These are phyloP conservation scores for Falco biarmicus DNA, from an alignment of 2,797 vertebrate species.

Conservation along the genomic window DNA sequence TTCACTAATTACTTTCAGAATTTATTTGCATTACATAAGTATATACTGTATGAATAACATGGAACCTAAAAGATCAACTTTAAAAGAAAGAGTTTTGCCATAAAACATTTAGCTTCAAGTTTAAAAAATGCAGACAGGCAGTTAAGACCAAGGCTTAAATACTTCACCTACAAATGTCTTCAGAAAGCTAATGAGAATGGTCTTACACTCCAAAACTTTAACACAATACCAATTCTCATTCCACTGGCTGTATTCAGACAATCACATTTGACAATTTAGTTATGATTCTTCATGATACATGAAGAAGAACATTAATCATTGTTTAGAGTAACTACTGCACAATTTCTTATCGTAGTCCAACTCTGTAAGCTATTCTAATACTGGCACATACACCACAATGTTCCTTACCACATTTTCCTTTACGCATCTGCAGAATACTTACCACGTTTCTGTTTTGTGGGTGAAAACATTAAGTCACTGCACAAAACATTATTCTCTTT, in stretches of 20 bases:
- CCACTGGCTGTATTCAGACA: background rate
- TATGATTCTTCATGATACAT: background rate
- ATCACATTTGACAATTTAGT: background rate
- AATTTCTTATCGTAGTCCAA: background rate
- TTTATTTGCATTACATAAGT: background rate
- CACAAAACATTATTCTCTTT: background rate
- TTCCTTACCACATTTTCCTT: background rate
- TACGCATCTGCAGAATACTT: background rate
- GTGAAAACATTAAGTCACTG: background rate
- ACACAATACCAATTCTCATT: background rate
- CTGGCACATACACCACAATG: background rate
- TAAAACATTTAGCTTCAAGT: background rate
- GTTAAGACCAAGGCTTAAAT: background rate
- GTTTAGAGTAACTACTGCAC: background rate
- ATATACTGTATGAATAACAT: background rate
- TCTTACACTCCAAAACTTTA: background rate
- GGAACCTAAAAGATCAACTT: background rate
- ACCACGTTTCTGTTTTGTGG: background rate
- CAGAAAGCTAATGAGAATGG: background rate
- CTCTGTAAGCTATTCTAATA: background rate
- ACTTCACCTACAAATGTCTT: background rate
- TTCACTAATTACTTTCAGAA: slow-evolving; percentile 22
- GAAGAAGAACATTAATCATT: background rate
- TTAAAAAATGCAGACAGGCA: background rate
- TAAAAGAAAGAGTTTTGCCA: background rate